A percentile compares a stretch with the other conserved stretches of the same genome.
These are phyloP conservation scores for Odontomyia ornata DNA, from an alignment of 2,888 invertebrate species.

Conservation along the genomic window DNA sequence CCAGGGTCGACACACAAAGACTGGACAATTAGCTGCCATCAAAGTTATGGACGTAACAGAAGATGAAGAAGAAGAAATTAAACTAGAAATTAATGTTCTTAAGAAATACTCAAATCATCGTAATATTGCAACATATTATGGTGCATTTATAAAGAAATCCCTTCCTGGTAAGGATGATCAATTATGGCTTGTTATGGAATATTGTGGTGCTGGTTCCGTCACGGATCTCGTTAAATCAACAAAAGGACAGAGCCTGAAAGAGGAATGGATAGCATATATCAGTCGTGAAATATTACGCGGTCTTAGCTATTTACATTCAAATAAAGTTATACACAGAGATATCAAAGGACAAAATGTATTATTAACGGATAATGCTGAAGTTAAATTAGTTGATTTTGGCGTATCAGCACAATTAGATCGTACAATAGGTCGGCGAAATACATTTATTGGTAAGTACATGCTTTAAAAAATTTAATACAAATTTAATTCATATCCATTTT, in stretches of 20 bases:
- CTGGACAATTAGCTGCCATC: constrained; percentile 99
- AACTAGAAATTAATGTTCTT: constrained; percentile 98
- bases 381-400: constrained; percentile 99
- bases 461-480: too few relatives aligned
- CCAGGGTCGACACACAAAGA: constrained; percentile 98
- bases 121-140: constrained; percentile 99
- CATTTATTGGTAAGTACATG: constrained; percentile 82
- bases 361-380: constrained; percentile 99
- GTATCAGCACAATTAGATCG: constrained; percentile 99
- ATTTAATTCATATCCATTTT: too few relatives aligned
- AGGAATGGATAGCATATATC: constrained; percentile 99
- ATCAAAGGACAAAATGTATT: constrained; percentile 99
- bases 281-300: constrained; percentile 96
- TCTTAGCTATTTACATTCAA: constrained; percentile 95
- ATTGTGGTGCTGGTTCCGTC: constrained; percentile 98
- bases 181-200: constrained; percentile 99
- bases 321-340: constrained; percentile 99
- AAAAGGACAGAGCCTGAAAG: constrained; percentile 96
- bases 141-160: constrained; percentile 99
- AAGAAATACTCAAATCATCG: constrained; percentile 99
- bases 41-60: constrained; percentile 99
- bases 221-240: constrained; percentile 99
- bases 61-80: constrained; percentile 99
- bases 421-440: constrained; percentile 98
- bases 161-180: constrained; percentile 99